Base-by-base conservation (phyloP, 2,113 vertebrate species). In the Rattus rattus region DNA sequence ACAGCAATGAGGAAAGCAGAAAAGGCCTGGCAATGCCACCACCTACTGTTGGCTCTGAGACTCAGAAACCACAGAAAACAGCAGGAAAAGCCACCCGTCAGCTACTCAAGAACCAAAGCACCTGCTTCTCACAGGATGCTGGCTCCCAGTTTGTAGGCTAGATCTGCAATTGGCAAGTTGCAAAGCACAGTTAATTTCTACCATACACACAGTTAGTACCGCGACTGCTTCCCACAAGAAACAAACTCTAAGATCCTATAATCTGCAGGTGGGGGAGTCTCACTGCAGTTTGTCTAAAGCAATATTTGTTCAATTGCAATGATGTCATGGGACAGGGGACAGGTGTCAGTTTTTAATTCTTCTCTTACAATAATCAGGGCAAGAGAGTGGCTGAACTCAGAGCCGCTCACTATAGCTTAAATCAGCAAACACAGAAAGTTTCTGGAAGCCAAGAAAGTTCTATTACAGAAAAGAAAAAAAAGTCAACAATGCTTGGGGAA, bases 281-380 rank as follows among this genome's bases (percentile, higher is more conserved):
- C 54, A 28, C 8, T 5, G 0, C 56, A n/a, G 47, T 89, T 77
- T 84, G 89, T 94, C 88, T 89, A 93, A 73, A 96, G 95, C 92
- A 95, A 30, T 94, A 95, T 97, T 92, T 96, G 88, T 95, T 96
- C 95, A 88, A 83, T 94, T 93, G 80, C 80, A 61, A 49, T 90
- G 88, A 92, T 92, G 86, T 97, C 92, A 94, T 80, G 79, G 36
- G 69, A 26, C 52, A n/a, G 7, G 43, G 43, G 81, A 8, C 3
- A 36, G 49, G 92, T 75, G 77, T 73, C 19, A 47, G 73, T 49
- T 92, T 79, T 83, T 88, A 28, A 5, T 63, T 85, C 43, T 94
- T 54, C 80, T 79, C 52, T 90, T 28, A 61, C 65, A 22, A 49
- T 77, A 88, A 20, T 70, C 61, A 63, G 88, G 70, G 84, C 63